Evolutionary conservation across 2,888 invertebrate species (phyloP), one percentile per base, ranked within the genome.

Genomic region (Eudemis profundana): DNA sequence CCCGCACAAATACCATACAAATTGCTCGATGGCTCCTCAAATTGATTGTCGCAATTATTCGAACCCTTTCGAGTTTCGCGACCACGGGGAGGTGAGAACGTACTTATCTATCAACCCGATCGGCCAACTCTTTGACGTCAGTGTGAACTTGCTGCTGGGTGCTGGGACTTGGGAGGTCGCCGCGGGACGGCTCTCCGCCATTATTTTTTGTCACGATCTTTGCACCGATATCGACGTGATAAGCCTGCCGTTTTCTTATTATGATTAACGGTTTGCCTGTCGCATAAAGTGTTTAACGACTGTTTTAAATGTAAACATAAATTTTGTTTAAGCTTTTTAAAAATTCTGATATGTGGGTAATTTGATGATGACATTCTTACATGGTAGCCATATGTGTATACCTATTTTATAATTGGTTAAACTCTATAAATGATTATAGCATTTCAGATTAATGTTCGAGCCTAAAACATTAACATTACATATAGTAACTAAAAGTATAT

Each of bases 1-100:
- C 91, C 92, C 91, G 91, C 91, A 92, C 91, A 90, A 90, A 90
- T 87, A 90, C 89, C 89, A 87, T 90, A 92, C 90, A 90, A 92
- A 90, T 90, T 89, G 86, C 78, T 90, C 92, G 90, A 91, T 90
- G 78, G 85, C 89, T 90, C 86, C 89, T 90, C 81, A 87, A 83
- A 90, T 89, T 89, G 89, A 92, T 91, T 92, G 91, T 92, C 89
- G 91, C 91, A 90, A 91, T 92, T 90, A 90, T 90, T 90, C 85
- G 85, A 90, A 89, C 90, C 91, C 90, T 90, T 91, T 89, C 85
- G 86, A 86, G 79, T 84, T 73, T 72, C 74, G 82, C 85, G 85
- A 79, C 87, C 86, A 79, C 88, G 87, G 89, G 87, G 88, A 90
- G 89, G 90, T 91, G 90, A 89, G 91, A 92, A 90, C 83, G 77